Evolutionary conservation across 2,113 vertebrate species (phyloP), one percentile per base, ranked within the genome.

Genomic region (Seriola aureovittata): DNA sequence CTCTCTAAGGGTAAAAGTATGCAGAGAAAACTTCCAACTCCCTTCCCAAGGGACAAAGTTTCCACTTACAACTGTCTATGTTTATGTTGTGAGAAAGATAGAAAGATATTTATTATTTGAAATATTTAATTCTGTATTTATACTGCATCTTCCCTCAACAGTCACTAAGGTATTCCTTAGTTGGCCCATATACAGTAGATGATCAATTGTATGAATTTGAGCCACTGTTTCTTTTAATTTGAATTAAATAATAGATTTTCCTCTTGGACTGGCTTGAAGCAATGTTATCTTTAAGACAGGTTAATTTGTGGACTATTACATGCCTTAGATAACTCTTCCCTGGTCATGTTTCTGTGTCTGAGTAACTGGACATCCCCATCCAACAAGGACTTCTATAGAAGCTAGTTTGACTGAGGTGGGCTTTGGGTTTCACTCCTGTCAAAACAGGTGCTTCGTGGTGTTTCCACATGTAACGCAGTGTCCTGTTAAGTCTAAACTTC

Each of bases 281-380:
- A 68, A 25, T 29, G 3, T 63, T 34, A 12, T 21, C 3, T 48
- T 34, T 16, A 32, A 12, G 13, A 60, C 0, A 13, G 40, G 23
- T 19, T 29, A 16, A 48, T 59, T 46, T 23, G 66, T 75, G 29
- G 14, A 13, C 38, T 16, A 57, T 72, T 55, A 68, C 38, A 80
- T 73, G 48, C 40, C 48, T 12, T 34, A 44, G 19, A 55, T 38
- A 17, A 58, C 63, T 71, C 59, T 42, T 40, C 40, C 29, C 25
- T 59, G 54, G 5, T 67, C 75, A 42, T n/a, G 67, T 77, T 38
- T 72, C 81, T 70, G 17, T 32, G 12, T 72, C 79, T 65, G 25
- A 54, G 14, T 42, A n/a, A 52, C 21, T 40, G 16, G 40, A 71
- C 62, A 60, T 75, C 55, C 17, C n/a, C 19, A 3, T 64, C 72